Percentiles rank a stretch among this genome's conserved stretches.
Conservation (phyloP, 2,113 vertebrate genomes). For the Seriola dumerili region DNA sequence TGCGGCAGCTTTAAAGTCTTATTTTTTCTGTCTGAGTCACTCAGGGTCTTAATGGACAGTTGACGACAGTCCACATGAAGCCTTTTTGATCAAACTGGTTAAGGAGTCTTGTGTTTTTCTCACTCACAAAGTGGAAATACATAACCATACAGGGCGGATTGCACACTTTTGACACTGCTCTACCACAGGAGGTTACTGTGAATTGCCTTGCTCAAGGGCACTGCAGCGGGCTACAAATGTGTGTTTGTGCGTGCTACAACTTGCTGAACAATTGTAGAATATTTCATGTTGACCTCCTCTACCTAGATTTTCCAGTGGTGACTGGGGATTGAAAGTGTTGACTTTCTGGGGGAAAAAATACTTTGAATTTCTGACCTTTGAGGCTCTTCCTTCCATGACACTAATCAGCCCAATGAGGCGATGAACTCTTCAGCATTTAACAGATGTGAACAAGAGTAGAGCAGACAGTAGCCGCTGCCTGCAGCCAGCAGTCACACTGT, state of each 20-base stretch:
- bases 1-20: conserved; percentile 5
- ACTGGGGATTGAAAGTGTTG: background rate
- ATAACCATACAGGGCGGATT: background rate
- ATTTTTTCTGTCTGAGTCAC: background rate
- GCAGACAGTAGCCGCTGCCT: conserved; percentile 11
- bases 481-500: conserved; percentile 10
- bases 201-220: conserved; percentile 25
- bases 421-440: background rate
- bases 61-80: background rate
- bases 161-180: background rate
- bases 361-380: conserved; percentile 4
- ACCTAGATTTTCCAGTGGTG: background rate
- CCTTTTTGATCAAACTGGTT: background rate
- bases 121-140: background rate
- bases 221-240: background rate
- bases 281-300: conserved; percentile 21
- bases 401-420: background rate
- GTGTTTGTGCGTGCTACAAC: background rate
- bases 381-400: background rate
- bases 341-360: background rate
- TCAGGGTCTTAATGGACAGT: background rate
- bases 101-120: background rate
- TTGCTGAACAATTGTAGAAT: background rate
- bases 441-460: background rate
- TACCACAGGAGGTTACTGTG: background rate